These are phyloP conservation scores for Lethenteron camtschaticum DNA, from an alignment of 2,113 vertebrate species.

Conservation along the genomic window DNA sequence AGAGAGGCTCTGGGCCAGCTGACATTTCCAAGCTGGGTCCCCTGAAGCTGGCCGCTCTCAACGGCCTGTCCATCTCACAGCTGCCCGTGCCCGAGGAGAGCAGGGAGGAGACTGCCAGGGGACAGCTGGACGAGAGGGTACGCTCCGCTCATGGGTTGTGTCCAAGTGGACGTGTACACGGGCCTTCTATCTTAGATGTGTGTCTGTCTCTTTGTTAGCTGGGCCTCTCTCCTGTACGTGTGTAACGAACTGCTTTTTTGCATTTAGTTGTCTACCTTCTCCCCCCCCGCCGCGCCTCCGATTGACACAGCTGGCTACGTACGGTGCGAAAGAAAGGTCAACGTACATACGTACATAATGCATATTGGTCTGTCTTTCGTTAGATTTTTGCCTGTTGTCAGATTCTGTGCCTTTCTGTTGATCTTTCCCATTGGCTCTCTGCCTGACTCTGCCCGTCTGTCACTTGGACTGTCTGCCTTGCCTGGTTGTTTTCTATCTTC, in stretches of 20 bases:
- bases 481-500: too few relatives aligned
- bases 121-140: conserved; percentile 75
- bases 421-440: too few relatives aligned
- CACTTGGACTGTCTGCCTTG: too few relatives aligned
- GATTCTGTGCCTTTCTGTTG: too few relatives aligned
- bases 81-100: conserved; percentile 40
- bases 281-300: not conserved
- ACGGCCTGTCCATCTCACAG: conserved; percentile 50
- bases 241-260: not conserved
- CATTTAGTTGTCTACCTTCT: not conserved
- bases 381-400: too few relatives aligned
- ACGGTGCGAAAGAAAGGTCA: too few relatives aligned
- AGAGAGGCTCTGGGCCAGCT: conserved; percentile 25
- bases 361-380: too few relatives aligned
- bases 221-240: not conserved
- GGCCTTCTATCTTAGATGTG: too few relatives aligned
- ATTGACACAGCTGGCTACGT: too few relatives aligned
- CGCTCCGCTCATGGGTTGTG: not conserved
- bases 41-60: conserved; percentile 57
- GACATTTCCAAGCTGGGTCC: conserved; percentile 73
- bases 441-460: too few relatives aligned
- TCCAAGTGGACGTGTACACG: too few relatives aligned
- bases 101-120: conserved; percentile 42
- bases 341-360: too few relatives aligned
- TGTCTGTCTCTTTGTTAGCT: not conserved